Conservation (phyloP, 2,888 invertebrate genomes). For the Leptodirus hochenwartii region DNA sequence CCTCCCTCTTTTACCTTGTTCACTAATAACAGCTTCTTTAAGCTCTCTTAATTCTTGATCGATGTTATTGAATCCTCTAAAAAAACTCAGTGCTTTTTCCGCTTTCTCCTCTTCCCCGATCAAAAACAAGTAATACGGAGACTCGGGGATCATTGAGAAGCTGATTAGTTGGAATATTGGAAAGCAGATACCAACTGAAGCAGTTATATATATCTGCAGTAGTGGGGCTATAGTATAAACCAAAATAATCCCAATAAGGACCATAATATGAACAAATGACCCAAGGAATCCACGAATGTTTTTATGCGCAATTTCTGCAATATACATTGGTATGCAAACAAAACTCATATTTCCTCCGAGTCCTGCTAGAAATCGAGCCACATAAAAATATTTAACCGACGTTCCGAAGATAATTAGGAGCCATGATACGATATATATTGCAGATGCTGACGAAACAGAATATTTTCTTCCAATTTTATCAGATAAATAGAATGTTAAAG, state of each 20-base stretch:
- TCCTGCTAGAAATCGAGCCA: slow-evolving; percentile 23
- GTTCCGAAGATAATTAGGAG: slow-evolving; percentile 20
- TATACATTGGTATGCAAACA: slow-evolving; percentile 25
- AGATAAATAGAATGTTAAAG: slow-evolving; percentile 15
- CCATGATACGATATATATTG: slow-evolving; percentile 21
- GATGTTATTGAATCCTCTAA: slow-evolving; percentile 16
- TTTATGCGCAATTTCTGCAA: slow-evolving; percentile 25
- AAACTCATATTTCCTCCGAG: slow-evolving; percentile 24
- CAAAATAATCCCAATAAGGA: slow-evolving; percentile 23
- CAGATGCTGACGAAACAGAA: slow-evolving; percentile 21
- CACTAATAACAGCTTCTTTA: slow-evolving; percentile 20
- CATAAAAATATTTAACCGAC: slow-evolving; percentile 18
- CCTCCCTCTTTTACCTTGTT: slow-evolving; percentile 21
- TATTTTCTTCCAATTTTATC: slow-evolving; percentile 15
- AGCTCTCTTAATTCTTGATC: slow-evolving; percentile 22
- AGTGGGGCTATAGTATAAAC: slow-evolving; percentile 24
- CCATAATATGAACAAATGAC: slow-evolving; percentile 24
- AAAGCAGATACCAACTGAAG: slow-evolving; percentile 19
- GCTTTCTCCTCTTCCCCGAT: slow-evolving; percentile 19
- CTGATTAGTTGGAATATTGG: slow-evolving; percentile 18
- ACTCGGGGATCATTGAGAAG: slow-evolving; percentile 25
- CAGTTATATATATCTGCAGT: slow-evolving; percentile 20
- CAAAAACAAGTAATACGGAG: slow-evolving; percentile 22
- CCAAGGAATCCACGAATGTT: slow-evolving; percentile 24
- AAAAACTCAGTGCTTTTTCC: slow-evolving; percentile 17